These are phyloP conservation scores for Callocephalon fimbriatum DNA, from an alignment of 2,113 vertebrate genomes.

Conservation along the genomic window DNA sequence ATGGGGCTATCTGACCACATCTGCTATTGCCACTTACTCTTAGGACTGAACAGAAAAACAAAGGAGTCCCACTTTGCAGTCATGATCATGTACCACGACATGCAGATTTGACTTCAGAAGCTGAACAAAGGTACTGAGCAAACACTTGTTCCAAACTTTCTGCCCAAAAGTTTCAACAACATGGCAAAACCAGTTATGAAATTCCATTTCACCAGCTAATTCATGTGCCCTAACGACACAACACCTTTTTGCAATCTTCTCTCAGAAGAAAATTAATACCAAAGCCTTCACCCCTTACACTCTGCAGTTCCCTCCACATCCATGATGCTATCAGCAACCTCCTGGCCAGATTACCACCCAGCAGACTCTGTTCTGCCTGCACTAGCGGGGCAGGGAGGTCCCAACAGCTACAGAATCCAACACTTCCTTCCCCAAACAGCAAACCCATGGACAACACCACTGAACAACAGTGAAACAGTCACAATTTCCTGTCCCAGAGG, in stretches of 20 bases:
- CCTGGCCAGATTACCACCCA: neutral
- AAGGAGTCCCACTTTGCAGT: neutral
- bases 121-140: neutral
- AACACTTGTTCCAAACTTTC: neutral
- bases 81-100: neutral
- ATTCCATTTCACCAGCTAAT: neutral
- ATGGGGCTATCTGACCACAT: rapidly evolving
- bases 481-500: neutral
- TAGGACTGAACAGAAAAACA: neutral
- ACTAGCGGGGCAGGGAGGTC: neutral
- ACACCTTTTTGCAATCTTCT: neutral
- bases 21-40: neutral
- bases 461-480: neutral
- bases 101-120: neutral
- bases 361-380: neutral
- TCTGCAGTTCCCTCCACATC: neutral
- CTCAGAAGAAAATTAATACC: neutral
- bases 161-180: neutral
- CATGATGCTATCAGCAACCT: rapidly evolving
- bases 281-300: neutral
- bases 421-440: neutral
- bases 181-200: neutral
- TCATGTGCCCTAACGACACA: neutral
- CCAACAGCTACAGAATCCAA: neutral
- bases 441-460: neutral